A percentile compares a stretch with the other conserved stretches of the same genome.
Conservation (phyloP, 2,888 invertebrate genomes). For the Acanthosoma haemorrhoidale region DNA sequence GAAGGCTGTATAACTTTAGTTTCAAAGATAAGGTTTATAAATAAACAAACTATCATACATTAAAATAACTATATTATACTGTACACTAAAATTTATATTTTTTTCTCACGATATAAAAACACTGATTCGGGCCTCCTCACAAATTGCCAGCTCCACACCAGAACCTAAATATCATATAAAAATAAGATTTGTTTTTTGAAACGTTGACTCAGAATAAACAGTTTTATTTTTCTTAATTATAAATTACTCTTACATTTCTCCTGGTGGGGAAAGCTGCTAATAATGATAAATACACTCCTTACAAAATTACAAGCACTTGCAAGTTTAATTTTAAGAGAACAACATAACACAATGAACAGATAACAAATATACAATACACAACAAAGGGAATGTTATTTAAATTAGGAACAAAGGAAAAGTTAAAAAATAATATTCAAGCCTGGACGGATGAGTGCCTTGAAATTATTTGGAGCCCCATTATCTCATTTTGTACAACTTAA, state of each 20-base stretch:
- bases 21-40: not conserved
- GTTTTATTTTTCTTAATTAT: not conserved
- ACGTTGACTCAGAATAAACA: constrained; percentile 21
- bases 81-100: constrained; percentile 25
- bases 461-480: constrained; percentile 26
- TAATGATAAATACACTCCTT: constrained; percentile 15
- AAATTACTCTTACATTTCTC: not conserved
- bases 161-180: constrained; percentile 21
- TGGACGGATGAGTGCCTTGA: constrained; percentile 25
- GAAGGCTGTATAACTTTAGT: too few relatives aligned
- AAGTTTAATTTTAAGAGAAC: not conserved
- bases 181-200: constrained; percentile 14
- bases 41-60: not conserved
- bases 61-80: constrained; percentile 28
- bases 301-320: constrained; percentile 18
- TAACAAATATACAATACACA: constrained; percentile 25
- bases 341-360: not conserved
- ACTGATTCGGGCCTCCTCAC: constrained; percentile 24
- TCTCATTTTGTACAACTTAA: constrained; percentile 29
- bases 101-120: constrained; percentile 22
- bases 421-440: constrained; percentile 16
- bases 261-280: not conserved
- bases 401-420: constrained; percentile 13
- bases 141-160: constrained; percentile 22
- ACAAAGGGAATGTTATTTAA: constrained; percentile 26